Conservation (phyloP, 2,113 vertebrate species). For the Brachypodius melanocephalos region DNA sequence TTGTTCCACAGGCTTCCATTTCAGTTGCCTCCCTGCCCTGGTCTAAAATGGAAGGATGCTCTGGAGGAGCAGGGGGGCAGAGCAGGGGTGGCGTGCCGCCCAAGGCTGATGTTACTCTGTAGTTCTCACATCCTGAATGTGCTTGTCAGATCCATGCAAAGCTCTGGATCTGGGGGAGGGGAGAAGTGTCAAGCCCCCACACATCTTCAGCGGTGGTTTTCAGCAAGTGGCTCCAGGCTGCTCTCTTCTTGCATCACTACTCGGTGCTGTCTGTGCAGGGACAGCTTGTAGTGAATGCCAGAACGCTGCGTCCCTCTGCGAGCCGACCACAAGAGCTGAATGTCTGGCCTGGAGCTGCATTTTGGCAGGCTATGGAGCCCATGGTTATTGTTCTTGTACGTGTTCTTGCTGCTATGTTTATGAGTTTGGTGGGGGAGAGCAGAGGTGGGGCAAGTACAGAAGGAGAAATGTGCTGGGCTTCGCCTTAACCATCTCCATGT, state of each 20-base stretch:
- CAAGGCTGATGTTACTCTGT: neutral
- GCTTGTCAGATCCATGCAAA: neutral
- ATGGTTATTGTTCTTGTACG: neutral
- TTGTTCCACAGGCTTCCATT: neutral
- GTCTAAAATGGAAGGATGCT: neutral
- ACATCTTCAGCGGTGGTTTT: neutral
- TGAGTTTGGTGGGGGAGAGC: neutral
- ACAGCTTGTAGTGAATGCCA: neutral
- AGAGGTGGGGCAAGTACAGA: neutral
- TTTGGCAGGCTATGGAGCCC: neutral
- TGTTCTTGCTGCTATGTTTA: neutral
- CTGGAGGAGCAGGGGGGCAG: neutral
- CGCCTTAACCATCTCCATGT: neutral
- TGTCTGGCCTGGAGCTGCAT: neutral
- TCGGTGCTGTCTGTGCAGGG: neutral
- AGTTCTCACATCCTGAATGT: neutral
- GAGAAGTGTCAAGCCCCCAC: neutral
- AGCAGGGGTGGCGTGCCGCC: neutral
- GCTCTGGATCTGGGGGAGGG: neutral
- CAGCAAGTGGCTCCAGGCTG: neutral
- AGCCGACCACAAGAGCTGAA: neutral
- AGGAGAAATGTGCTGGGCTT: neutral
- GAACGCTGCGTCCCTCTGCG: rapidly evolving
- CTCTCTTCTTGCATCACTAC: neutral
- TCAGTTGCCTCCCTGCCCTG: neutral